Evolutionary conservation across 2,797 vertebrate genomes (phyloP), one percentile per base, ranked within the genome.

Genomic region (Eutrigla gurnardus): DNA sequence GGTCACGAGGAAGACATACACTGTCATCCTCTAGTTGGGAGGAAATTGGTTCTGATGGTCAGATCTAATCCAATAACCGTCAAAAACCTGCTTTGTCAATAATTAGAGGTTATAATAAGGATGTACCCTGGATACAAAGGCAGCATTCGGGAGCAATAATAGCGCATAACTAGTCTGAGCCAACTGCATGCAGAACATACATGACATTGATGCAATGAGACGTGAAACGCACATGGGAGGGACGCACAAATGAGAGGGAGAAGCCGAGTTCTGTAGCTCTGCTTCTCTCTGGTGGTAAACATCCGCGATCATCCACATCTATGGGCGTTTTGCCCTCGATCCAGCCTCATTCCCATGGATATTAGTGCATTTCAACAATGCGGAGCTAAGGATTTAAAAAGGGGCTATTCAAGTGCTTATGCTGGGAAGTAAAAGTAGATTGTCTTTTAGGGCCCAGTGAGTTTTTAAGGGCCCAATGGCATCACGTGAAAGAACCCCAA

Each of bases 21-120:
- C 49, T 3, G 35, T 67, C 71, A 50, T 54, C 18, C 11, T 61
- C 50, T 32, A 25, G 9, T 63, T 58, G 25, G 60, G 45, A 86
- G 84, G 54, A 84, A 84, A 83, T 73, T 77, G 47, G 54, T 54
- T 49, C 15, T 13, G 70, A 83, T 75, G 54, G 54, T 81, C 69
- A 3, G 40, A 43, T 52, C 37, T 86, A 89, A 90, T 79, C 55
- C 39, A 85, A 86, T 87, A 82, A 82, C 17, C 0, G 49, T 80
- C 63, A 78, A 80, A 70, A 81, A 74, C 63, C 25, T 39, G 11
- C 17, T 2, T 53, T 40, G 3, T 36, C 45, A 58, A 68, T 69
- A 71, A 79, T 67, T 61, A 46, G 43, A 68, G 43, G n/a, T 37
- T 63, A 62, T 49, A 50, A 66, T 68, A 45, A 52, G 72, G 35